phyloP scores from a whole-genome alignment of 2,113 vertebrate species.

The Calyptomena viridis region DNA sequence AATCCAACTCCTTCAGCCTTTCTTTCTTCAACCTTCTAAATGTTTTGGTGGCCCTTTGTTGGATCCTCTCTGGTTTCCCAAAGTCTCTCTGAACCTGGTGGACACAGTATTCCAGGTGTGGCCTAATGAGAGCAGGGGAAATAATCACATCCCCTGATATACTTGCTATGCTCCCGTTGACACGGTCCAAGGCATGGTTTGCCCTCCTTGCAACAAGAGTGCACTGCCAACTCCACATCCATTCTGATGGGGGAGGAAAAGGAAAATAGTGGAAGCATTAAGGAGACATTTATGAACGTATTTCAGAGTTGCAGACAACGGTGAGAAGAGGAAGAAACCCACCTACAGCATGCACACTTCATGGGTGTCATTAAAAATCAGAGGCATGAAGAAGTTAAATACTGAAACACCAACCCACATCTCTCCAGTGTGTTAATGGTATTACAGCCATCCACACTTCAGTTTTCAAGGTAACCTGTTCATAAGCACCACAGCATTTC shows the following conservation, averaged over 20 bases:
- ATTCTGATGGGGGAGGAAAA: not conserved
- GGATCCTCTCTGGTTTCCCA: not conserved
- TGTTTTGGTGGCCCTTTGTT: not conserved
- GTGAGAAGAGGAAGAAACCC: not conserved
- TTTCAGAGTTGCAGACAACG: not conserved
- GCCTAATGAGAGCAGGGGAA: not conserved
- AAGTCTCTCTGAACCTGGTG: not conserved
- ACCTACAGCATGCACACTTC: not conserved
- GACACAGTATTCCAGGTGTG: not conserved
- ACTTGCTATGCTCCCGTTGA: not conserved
- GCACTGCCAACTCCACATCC: not conserved
- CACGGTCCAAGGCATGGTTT: fast-evolving
- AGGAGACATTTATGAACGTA: not conserved
- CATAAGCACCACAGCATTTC: not conserved
- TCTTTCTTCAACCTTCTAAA: not conserved
- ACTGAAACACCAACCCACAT: not conserved
- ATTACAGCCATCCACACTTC: not conserved
- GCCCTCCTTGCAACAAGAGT: not conserved
- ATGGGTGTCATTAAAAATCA: not conserved
- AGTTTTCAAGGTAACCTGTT: not conserved
- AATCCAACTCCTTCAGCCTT: not conserved
- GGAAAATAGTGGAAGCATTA: not conserved
- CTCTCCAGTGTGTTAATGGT: not conserved
- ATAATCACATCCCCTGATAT: not conserved
- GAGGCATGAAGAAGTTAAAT: not conserved